Percentiles rank a stretch among this genome's conserved stretches.
Evolutionary conservation across 2,888 invertebrate species (phyloP).

Genomic region (Meghimatium bilineatum): DNA sequence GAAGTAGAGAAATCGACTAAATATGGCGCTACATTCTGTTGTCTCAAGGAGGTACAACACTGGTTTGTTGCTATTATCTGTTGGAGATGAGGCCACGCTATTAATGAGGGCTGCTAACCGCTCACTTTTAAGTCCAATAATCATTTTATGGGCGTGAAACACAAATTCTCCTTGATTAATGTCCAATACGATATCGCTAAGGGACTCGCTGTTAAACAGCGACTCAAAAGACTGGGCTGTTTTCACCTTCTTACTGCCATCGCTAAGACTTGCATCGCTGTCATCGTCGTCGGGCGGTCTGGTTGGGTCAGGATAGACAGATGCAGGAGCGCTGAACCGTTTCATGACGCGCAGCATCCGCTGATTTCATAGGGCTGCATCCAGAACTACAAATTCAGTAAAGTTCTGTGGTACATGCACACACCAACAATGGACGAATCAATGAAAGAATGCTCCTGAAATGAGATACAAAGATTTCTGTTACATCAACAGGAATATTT

Average conservation of each 20-base stretch:
- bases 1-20: conserved; percentile 74
- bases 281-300: conserved; percentile 29
- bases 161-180: conserved; percentile 67
- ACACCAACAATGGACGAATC: background rate
- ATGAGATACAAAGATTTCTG: background rate
- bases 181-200: conserved; percentile 67
- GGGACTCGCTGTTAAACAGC: conserved; percentile 68
- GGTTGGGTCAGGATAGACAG: conserved; percentile 43
- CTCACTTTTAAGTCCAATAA: conserved; percentile 70
- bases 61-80: conserved; percentile 53
- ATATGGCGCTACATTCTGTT: conserved; percentile 70
- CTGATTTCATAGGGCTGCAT: background rate
- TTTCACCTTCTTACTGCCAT: conserved; percentile 67
- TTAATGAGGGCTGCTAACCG: conserved; percentile 65
- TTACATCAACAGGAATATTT: background rate
- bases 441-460: background rate
- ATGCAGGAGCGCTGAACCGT: conserved; percentile 63
- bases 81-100: conserved; percentile 52
- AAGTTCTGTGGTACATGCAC: background rate
- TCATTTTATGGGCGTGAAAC: conserved; percentile 71
- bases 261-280: conserved; percentile 48
- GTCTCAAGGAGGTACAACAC: conserved; percentile 65
- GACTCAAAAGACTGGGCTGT: conserved; percentile 70
- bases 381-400: background rate
- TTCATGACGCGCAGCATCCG: conserved; percentile 58